phyloP scores from a whole-genome alignment of 1,140 invertebrate species.

The Melitaea cinxia region DNA sequence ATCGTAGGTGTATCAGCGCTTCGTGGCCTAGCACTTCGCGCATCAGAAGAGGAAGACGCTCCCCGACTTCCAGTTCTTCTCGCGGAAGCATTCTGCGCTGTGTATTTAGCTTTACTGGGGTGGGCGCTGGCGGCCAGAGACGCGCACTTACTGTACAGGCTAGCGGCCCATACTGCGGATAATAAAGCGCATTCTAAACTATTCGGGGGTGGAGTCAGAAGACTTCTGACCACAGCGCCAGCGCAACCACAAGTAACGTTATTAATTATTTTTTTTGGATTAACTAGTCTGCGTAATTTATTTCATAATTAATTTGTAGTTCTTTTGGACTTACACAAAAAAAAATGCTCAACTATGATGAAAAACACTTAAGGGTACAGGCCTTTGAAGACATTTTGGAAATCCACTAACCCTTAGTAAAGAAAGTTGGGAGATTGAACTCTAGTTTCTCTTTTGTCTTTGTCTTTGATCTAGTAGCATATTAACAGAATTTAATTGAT shows the following conservation, averaged over 20 bases:
- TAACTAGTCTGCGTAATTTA: too few relatives aligned
- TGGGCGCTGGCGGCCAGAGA: constrained; percentile 97
- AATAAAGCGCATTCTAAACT: constrained; percentile 92
- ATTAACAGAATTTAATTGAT: too few relatives aligned
- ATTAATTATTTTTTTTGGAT: neutral
- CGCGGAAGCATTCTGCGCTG: constrained; percentile 95
- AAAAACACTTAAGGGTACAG: too few relatives aligned
- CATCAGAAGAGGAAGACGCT: constrained; percentile 98
- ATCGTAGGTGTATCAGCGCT: constrained; percentile 91
- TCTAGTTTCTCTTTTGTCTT: too few relatives aligned
- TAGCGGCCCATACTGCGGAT: constrained; percentile 92
- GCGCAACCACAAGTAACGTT: constrained; percentile 56
- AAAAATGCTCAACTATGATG: too few relatives aligned
- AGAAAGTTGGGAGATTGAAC: too few relatives aligned
- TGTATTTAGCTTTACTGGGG: constrained; percentile 95
- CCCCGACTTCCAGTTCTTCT: constrained; percentile 95
- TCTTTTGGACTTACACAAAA: too few relatives aligned
- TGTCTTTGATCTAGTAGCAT: too few relatives aligned
- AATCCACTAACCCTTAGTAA: too few relatives aligned
- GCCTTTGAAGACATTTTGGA: too few relatives aligned
- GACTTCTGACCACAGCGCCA: constrained; percentile 90
- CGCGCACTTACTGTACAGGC: constrained; percentile 93
- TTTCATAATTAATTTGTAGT: too few relatives aligned
- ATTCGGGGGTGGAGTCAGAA: constrained; percentile 97
- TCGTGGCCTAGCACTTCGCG: constrained; percentile 92